These are phyloP conservation scores for Muntiacus muntjak DNA, from an alignment of 2,113 vertebrate genomes.

Conservation along the genomic window DNA sequence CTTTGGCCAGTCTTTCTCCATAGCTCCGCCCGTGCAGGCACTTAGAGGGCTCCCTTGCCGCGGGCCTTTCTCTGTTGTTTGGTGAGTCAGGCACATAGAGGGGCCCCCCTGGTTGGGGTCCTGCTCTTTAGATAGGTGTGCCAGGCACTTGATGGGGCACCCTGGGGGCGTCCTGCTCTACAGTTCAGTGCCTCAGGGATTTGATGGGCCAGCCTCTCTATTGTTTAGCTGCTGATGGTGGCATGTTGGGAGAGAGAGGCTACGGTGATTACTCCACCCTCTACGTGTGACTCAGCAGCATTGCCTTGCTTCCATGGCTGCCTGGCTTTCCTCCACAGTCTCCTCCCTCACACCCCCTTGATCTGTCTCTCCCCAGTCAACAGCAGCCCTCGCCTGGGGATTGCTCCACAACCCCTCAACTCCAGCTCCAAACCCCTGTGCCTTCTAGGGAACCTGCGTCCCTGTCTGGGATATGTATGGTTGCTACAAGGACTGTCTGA, in stretches of 20 bases:
- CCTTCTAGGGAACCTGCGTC: not conserved
- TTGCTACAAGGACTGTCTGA: not conserved
- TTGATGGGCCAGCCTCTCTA: not conserved
- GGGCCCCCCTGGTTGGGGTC: not conserved
- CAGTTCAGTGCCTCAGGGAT: not conserved
- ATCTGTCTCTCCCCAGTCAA: not conserved
- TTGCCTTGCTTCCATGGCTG: not conserved
- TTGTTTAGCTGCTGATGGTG: not conserved
- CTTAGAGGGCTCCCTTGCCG: not conserved
- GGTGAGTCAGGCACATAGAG: not conserved
- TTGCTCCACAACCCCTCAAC: not conserved
- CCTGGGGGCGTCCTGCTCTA: not conserved
- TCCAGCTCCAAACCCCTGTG: not conserved
- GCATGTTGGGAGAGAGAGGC: not conserved
- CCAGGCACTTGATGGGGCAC: not conserved
- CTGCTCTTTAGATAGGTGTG: not conserved
- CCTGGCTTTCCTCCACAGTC: not conserved
- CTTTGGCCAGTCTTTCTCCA: not conserved
- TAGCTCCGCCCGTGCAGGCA: not conserved
- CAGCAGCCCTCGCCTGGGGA: not conserved
- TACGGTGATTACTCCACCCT: not conserved
- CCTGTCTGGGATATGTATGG: not conserved
- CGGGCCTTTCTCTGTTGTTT: not conserved
- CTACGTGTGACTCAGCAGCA: not conserved
- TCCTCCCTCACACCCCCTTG: not conserved